These are phyloP conservation scores for Triplophysa bombifrons DNA, from an alignment of 2,797 vertebrate genomes.

Conservation along the genomic window DNA sequence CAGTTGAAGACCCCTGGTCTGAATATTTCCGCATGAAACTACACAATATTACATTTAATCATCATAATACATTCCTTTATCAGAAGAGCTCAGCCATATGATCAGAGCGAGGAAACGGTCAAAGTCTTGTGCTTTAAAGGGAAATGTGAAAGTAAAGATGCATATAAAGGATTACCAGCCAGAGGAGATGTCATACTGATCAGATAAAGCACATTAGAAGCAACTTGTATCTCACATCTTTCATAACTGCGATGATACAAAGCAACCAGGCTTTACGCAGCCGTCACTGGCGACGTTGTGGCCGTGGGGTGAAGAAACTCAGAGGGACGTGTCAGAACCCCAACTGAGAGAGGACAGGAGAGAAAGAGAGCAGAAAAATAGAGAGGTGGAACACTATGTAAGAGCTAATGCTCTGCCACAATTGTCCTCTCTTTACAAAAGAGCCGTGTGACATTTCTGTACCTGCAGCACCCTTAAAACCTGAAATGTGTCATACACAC, in stretches of 20 bases:
- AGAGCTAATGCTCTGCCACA: slow-evolving; percentile 73
- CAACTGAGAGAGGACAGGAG: slow-evolving; percentile 14
- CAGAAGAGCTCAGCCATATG: slow-evolving; percentile 9
- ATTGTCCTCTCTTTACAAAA: slow-evolving; percentile 67
- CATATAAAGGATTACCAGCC: slow-evolving; percentile 66
- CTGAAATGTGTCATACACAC: slow-evolving; percentile 50
- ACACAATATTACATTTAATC: not conserved
- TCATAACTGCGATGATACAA: slow-evolving; percentile 82
- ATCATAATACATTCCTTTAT: slow-evolving; percentile 18
- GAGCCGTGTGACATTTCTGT: slow-evolving; percentile 71
- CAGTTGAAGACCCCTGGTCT: not conserved
- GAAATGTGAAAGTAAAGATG: slow-evolving; percentile 49
- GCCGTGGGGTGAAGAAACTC: slow-evolving; percentile 24
- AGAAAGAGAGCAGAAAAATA: slow-evolving; percentile 45
- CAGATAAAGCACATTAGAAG: slow-evolving; percentile 62
- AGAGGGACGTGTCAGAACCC: slow-evolving; percentile 7
- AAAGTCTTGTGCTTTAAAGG: slow-evolving; percentile 15
- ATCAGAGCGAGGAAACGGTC: slow-evolving; percentile 16
- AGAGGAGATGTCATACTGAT: slow-evolving; percentile 70
- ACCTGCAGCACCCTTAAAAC: slow-evolving; percentile 57
- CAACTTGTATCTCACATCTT: slow-evolving; percentile 71
- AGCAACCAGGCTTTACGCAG: slow-evolving; percentile 66
- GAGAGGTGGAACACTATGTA: slow-evolving; percentile 62
- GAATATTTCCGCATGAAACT: not conserved
- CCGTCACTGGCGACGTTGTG: not conserved